Evolutionary conservation across 2,888 invertebrate species (phyloP).

Genomic region (Himalopsyche anomala): DNA sequence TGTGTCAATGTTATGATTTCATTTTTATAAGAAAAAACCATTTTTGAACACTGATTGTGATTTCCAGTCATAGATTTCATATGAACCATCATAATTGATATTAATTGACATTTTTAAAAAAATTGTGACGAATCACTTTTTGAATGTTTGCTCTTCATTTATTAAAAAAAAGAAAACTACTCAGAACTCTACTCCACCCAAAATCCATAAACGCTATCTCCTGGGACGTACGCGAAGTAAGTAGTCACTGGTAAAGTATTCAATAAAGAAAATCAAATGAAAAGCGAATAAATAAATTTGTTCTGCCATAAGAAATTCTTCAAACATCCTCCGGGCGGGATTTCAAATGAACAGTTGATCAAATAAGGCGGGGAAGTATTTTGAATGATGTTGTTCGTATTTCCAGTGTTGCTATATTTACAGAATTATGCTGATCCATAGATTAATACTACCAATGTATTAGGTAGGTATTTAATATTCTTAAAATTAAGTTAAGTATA

Average conservation of each 20-base stretch:
- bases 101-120: too few relatives aligned
- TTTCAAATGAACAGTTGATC: slow-evolving; percentile 38
- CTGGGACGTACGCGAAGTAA: slow-evolving; percentile 39
- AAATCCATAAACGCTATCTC: background rate
- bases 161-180: background rate
- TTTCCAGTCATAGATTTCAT: too few relatives aligned
- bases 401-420: background rate
- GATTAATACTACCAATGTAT: too few relatives aligned
- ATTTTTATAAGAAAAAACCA: too few relatives aligned
- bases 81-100: too few relatives aligned
- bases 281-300: slow-evolving; percentile 56
- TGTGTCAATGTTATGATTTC: too few relatives aligned
- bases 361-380: slow-evolving; percentile 45
- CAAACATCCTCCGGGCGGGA: slow-evolving; percentile 55
- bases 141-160: too few relatives aligned
- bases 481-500: too few relatives aligned
- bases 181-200: background rate
- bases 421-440: too few relatives aligned
- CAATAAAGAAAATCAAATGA: slow-evolving; percentile 60
- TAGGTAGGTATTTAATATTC: too few relatives aligned
- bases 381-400: slow-evolving; percentile 5
- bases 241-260: slow-evolving; percentile 41
- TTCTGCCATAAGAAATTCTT: slow-evolving; percentile 48
- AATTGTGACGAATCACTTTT: too few relatives aligned
- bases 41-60: too few relatives aligned